A percentile compares a stretch with the other conserved stretches of the same genome.
Conservation (phyloP, 2,113 vertebrate species). For the Archilochus colubris region DNA sequence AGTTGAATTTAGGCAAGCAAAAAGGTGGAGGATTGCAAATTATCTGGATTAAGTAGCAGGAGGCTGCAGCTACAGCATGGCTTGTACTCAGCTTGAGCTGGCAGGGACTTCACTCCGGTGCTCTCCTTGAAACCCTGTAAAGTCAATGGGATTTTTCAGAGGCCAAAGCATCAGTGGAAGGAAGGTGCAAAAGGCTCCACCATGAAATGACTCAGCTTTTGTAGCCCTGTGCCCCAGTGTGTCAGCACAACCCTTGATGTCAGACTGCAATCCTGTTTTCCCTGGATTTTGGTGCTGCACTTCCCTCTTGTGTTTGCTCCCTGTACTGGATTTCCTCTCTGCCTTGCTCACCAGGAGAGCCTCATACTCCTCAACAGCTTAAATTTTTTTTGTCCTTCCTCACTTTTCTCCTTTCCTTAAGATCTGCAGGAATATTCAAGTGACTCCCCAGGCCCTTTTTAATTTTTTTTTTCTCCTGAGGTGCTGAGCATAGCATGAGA, state of each 20-base stretch:
- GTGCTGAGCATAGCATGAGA: neutral
- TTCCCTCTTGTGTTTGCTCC: slow-evolving; percentile 69
- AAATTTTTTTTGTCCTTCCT: neutral
- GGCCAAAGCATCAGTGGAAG: neutral
- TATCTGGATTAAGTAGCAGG: neutral
- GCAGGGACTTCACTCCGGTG: neutral
- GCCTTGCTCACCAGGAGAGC: neutral
- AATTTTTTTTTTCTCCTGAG: neutral
- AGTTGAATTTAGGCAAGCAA: neutral
- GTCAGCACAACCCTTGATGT: neutral
- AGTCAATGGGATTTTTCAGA: neutral
- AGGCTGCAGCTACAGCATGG: rapidly evolving
- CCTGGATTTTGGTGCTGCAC: slow-evolving; percentile 50
- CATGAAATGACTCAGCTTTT: neutral
- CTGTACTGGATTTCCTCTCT: neutral
- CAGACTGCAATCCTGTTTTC: neutral
- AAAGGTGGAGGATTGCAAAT: neutral
- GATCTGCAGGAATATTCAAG: neutral
- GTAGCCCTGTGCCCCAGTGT: rapidly evolving
- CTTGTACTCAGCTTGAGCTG: neutral
- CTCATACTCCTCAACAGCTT: neutral
- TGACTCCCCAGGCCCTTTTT: rapidly evolving
- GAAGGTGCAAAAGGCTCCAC: neutral
- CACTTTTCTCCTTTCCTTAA: neutral
- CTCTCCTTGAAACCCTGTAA: neutral